phyloP scores from a whole-genome alignment of 2,888 invertebrate species.

The Tortricodes alternella region DNA sequence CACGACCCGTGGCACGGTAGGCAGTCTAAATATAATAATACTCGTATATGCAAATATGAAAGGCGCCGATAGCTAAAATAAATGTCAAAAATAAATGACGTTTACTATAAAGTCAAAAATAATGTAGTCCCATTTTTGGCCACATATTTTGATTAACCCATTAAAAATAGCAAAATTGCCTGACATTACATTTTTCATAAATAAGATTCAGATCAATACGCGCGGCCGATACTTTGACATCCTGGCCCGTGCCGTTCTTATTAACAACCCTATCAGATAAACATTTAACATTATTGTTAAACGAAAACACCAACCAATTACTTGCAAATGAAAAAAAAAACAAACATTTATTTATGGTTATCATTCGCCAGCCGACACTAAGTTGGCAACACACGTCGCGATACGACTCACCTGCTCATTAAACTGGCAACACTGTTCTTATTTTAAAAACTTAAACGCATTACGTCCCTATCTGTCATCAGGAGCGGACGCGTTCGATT shows the following conservation, averaged over 20 bases:
- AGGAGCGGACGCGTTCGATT: conserved; percentile 24
- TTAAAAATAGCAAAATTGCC: neutral
- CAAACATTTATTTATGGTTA: conserved; percentile 25
- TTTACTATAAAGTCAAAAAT: too few species aligned
- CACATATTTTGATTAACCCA: too few species aligned
- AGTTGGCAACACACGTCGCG: conserved; percentile 28
- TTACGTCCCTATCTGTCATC: conserved; percentile 31
- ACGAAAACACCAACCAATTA: conserved; percentile 26
- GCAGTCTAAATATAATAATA: too few species aligned
- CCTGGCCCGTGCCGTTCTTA: neutral
- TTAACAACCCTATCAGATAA: conserved; percentile 15
- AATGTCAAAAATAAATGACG: too few species aligned
- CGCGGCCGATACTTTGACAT: neutral
- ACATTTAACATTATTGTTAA: conserved; percentile 23
- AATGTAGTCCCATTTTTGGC: too few species aligned
- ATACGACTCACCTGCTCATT: conserved; percentile 29
- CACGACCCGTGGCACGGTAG: too few species aligned
- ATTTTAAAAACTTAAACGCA: conserved; percentile 18
- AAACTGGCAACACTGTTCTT: conserved; percentile 24
- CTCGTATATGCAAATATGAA: too few species aligned
- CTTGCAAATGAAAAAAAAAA: conserved; percentile 15
- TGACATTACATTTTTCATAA: neutral
- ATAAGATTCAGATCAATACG: neutral
- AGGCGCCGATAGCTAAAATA: too few species aligned
- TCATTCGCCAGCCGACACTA: conserved; percentile 23